phyloP scores from a whole-genome alignment of 2,888 invertebrate genomes.

The Cordylochernes scorpioides region DNA sequence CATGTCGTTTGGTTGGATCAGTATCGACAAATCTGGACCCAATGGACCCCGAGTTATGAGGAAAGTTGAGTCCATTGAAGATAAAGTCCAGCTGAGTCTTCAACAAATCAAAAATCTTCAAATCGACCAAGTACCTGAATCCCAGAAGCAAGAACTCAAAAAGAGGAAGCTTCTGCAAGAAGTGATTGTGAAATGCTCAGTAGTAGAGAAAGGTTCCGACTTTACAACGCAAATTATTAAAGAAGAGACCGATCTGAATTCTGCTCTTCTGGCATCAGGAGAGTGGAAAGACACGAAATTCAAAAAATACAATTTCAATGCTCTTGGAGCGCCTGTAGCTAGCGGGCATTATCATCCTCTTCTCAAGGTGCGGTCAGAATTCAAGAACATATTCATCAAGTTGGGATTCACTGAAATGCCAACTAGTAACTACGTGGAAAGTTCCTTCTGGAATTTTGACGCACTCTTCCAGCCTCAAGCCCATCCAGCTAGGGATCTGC shows the following conservation, averaged over 20 bases:
- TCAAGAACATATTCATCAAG: slow-evolving; percentile 87
- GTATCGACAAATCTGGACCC: slow-evolving; percentile 43
- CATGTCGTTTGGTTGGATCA: slow-evolving; percentile 72
- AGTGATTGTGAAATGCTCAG: slow-evolving; percentile 48
- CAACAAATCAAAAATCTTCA: slow-evolving; percentile 30
- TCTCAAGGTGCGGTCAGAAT: slow-evolving; percentile 65
- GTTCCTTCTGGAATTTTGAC: slow-evolving; percentile 99
- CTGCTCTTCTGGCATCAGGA: slow-evolving; percentile 35
- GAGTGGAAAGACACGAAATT: slow-evolving; percentile 69
- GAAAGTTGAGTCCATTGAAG: slow-evolving; percentile 32
- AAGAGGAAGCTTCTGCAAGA: slow-evolving; percentile 79
- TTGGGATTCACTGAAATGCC: slow-evolving; percentile 99
- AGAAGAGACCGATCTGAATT: slow-evolving; percentile 73
- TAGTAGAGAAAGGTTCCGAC: slow-evolving; percentile 53
- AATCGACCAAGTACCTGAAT: slow-evolving; percentile 27
- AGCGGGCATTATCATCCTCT: slow-evolving; percentile 82
- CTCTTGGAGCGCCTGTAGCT: slow-evolving; percentile 50
- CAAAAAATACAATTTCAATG: slow-evolving; percentile 88
- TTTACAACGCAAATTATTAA: slow-evolving; percentile 58
- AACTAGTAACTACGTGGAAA: slow-evolving; percentile 85
- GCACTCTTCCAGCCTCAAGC: slow-evolving; percentile 94
- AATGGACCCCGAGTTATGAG: slow-evolving; percentile 39
- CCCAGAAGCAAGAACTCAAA: slow-evolving; percentile 55
- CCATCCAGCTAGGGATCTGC: slow-evolving; percentile 92
- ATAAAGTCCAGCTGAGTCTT: slow-evolving; percentile 39